A percentile compares a stretch with the other conserved stretches of the same genome.
Evolutionary conservation across 1,140 invertebrate genomes (phyloP).

Genomic region (Gonatopus flavifemur): DNA sequence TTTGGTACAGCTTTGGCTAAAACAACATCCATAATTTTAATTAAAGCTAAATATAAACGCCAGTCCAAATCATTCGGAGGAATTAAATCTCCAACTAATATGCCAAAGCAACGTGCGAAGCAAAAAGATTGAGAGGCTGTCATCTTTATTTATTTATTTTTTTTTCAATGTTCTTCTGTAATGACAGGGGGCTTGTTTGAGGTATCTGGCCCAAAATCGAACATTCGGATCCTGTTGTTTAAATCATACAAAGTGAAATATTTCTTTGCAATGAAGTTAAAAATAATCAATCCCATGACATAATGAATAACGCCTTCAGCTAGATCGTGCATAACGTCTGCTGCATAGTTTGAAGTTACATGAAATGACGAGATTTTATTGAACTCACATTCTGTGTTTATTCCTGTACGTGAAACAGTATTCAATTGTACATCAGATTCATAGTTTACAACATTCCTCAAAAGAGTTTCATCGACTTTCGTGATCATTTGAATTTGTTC

Average conservation of each 20-base stretch:
- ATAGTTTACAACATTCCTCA: slow-evolving; percentile 14
- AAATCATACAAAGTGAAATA: too few relatives aligned
- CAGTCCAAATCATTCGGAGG: slow-evolving; percentile 27
- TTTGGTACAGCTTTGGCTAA: not conserved
- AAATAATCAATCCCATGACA: slow-evolving; percentile 23
- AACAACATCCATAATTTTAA: slow-evolving; percentile 10
- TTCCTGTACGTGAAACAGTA: slow-evolving; percentile 7
- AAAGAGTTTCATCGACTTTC: slow-evolving; percentile 1
- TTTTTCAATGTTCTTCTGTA: slow-evolving; percentile 21
- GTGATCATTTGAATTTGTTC: not conserved
- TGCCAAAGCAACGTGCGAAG: slow-evolving; percentile 27
- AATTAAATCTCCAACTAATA: slow-evolving; percentile 33
- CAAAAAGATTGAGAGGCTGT: slow-evolving; percentile 31
- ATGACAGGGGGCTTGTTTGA: slow-evolving; percentile 19
- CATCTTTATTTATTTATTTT: slow-evolving; percentile 27
- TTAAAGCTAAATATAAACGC: slow-evolving; percentile 22
- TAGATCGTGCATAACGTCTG: slow-evolving; percentile 32
- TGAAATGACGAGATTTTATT: slow-evolving; percentile 30
- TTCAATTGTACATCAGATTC: slow-evolving; percentile 7
- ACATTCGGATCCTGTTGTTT: slow-evolving; percentile 20
- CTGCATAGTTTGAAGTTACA: slow-evolving; percentile 26
- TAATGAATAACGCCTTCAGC: slow-evolving; percentile 19
- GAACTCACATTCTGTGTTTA: slow-evolving; percentile 23
- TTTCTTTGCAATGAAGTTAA: slow-evolving; percentile 22
- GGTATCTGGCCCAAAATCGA: slow-evolving; percentile 25